A percentile compares a stretch with the other conserved stretches of the same genome.
Conservation (phyloP, 2,113 vertebrate genomes). For the Brienomyrus longianalis region DNA sequence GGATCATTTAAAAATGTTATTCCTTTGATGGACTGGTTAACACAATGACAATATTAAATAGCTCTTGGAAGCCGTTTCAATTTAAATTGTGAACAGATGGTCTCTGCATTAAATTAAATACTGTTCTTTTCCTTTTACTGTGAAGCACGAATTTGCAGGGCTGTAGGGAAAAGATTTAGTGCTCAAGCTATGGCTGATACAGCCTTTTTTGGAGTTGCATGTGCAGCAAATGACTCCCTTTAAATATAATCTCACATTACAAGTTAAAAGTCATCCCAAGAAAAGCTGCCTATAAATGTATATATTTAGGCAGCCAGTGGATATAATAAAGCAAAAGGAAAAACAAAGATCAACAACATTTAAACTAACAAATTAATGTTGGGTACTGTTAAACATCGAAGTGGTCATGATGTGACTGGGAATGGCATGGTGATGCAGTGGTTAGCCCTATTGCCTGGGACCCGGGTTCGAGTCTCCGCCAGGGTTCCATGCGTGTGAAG, state of each 20-base stretch:
- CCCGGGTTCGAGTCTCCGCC: background rate
- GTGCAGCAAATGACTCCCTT: background rate
- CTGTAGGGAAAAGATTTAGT: background rate
- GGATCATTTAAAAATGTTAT: background rate
- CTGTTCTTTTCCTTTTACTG: background rate
- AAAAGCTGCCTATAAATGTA: background rate
- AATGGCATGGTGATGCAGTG: background rate
- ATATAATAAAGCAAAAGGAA: background rate
- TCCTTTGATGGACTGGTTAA: background rate
- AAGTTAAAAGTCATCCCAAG: background rate
- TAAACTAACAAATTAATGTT: background rate
- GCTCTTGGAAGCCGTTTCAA: background rate
- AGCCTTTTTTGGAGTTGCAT: background rate
- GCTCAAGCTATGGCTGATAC: background rate
- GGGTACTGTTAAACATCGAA: background rate
- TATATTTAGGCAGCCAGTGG: background rate
- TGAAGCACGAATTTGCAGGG: background rate
- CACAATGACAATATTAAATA: slow-evolving; percentile 11
- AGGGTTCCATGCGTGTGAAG: background rate
- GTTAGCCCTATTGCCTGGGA: background rate
- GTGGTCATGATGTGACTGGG: background rate
- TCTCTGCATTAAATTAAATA: background rate
- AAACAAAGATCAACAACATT: background rate
- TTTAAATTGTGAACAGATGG: slow-evolving; percentile 7
- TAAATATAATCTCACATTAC: background rate